Conservation (phyloP, 2,797 vertebrate species). For the Anas acuta region DNA sequence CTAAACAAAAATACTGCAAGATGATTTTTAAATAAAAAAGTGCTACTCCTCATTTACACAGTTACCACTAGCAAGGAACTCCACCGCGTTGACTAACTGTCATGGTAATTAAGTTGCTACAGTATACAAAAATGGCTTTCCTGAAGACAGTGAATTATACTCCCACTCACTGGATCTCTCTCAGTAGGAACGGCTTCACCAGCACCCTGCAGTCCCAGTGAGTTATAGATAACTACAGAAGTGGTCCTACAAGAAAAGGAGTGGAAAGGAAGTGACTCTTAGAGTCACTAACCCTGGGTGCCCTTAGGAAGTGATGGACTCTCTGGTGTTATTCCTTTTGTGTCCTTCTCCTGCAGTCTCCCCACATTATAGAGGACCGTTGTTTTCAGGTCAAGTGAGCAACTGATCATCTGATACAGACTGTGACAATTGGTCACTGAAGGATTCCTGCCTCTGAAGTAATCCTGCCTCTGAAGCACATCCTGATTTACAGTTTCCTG, state of each 20-base stretch:
- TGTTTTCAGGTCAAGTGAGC: background rate
- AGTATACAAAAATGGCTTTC: background rate
- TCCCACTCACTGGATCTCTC: background rate
- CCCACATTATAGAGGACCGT: background rate
- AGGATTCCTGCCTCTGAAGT: background rate
- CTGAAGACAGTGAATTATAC: background rate
- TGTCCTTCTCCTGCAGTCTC: background rate
- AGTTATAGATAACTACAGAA: background rate
- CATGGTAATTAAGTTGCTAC: background rate
- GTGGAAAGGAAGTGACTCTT: accelerated
- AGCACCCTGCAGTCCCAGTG: background rate
- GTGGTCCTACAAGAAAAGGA: background rate
- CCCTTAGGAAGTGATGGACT: background rate
- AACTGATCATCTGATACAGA: background rate
- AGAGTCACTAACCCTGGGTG: accelerated
- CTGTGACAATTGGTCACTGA: accelerated
- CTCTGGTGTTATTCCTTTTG: background rate
- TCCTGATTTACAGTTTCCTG: background rate
- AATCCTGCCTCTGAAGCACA: accelerated
- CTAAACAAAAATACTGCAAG: background rate
- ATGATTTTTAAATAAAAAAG: background rate
- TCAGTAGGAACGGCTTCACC: background rate
- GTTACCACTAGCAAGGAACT: background rate
- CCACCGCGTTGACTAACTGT: background rate
- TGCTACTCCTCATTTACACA: background rate